Base-by-base conservation (phyloP, 2,888 invertebrate genomes). In the Eupelmus urozonus region DNA sequence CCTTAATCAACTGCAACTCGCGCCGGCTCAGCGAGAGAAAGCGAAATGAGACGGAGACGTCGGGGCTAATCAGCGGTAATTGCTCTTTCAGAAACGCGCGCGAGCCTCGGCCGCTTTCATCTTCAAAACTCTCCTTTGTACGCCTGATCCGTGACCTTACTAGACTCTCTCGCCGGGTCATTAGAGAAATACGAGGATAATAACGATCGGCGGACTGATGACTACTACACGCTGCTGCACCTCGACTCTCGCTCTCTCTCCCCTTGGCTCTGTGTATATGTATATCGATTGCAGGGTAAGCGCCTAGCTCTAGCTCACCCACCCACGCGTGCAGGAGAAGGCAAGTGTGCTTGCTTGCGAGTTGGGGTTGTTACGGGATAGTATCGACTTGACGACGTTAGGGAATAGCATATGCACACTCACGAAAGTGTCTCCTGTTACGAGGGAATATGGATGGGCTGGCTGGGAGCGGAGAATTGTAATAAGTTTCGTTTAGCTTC, bases 1-100 rank as follows among this genome's bases (percentile, higher is more conserved):
- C 40, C 49, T 66, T 66, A 69, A 69, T 57, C 69, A n/a, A 67
- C 23, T 67, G 27, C 7, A n/a, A n/a, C n/a, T n/a, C n/a, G 53
- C 53, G 11, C 23, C 53, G 16, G 5, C 18, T 7, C 13, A n/a
- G 18, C 51, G 51, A 18, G 55, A 55, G 55, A 55, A 55, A 55
- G 55, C 13, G n/a, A n/a, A n/a, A 23, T 11, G 1, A 23, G 66
- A n/a, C 29, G 80, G 42, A 51, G 65, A 55, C 53, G 53, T 59
- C 29, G n/a, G 25, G 62, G 81, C 82, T 84, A 85, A 85, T 85
- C 84, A 83, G 81, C 80, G 71, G 81, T 85, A 85, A 85, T 85
- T 85, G 81, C 82, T 82, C 82, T 84, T 55, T 18, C 29, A 73
- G 55, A 18, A 53, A 27, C 18, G 51, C 55, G 23, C n/a, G n/a